A percentile compares a stretch with the other conserved stretches of the same genome.
These are phyloP conservation scores for Onthophagus sagittarius DNA, from an alignment of 2,888 invertebrate species.

Conservation along the genomic window DNA sequence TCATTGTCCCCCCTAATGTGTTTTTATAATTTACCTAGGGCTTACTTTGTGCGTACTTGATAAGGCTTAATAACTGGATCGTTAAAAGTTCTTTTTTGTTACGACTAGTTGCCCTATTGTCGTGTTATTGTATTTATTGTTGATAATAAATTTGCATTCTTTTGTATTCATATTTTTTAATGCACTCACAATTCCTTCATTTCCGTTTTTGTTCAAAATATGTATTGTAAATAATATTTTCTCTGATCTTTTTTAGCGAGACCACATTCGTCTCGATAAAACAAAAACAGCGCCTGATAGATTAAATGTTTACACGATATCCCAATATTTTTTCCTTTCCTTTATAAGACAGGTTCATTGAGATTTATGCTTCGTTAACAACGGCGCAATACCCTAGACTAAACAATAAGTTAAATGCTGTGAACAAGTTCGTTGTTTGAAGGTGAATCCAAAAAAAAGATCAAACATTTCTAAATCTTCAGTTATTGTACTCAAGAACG, in stretches of 20 bases:
- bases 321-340: neutral
- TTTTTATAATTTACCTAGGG: neutral
- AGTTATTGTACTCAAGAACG: neutral
- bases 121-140: neutral
- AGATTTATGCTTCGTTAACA: neutral
- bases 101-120: neutral
- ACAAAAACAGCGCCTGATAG: neutral
- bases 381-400: neutral
- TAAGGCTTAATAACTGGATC: neutral
- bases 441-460: neutral
- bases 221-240: neutral
- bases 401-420: neutral
- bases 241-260: neutral
- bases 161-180: neutral
- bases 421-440: neutral
- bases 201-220: neutral
- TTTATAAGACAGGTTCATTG: neutral
- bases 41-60: neutral
- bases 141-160: neutral
- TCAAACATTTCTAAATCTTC: neutral
- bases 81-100: neutral
- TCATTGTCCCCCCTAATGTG: neutral
- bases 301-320: neutral
- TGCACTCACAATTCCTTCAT: neutral
- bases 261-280: neutral